These are phyloP conservation scores for Hippopotamyrus pictus DNA, from an alignment of 2,797 vertebrate genomes.

Conservation along the genomic window DNA sequence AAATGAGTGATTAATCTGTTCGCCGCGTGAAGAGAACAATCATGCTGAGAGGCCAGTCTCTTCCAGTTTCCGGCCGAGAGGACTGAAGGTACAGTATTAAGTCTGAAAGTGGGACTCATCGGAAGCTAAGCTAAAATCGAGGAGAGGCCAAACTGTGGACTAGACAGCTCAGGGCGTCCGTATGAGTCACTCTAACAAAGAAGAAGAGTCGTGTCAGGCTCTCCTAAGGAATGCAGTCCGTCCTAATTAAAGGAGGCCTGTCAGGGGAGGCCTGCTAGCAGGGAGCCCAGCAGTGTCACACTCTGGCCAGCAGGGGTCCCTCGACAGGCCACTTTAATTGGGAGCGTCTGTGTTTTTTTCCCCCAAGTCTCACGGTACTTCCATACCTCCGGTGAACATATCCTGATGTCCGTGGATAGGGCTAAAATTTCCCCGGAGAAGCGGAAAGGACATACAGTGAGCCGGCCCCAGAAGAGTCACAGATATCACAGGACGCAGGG, in stretches of 20 bases:
- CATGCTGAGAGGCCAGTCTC: background rate
- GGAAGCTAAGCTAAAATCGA: background rate
- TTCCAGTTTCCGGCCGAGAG: background rate
- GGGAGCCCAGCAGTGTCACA: constrained; percentile 7
- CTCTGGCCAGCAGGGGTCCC: background rate
- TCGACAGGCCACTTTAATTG: background rate
- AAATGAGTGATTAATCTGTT: background rate
- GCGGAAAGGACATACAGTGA: background rate
- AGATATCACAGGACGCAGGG: background rate
- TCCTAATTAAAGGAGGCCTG: constrained; percentile 1
- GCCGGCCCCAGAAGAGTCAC: background rate
- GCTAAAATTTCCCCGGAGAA: background rate
- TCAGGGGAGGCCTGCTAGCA: background rate
- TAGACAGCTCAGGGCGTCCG: background rate
- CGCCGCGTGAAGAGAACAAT: background rate
- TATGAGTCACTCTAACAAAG: background rate
- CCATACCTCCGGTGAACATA: background rate
- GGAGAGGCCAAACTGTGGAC: background rate
- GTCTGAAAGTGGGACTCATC: background rate
- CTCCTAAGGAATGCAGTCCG: background rate
- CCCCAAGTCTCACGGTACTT: background rate
- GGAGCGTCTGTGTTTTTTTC: background rate
- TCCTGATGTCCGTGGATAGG: background rate
- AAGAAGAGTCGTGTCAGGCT: background rate
- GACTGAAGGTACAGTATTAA: background rate